Evolutionary conservation across 2,888 invertebrate genomes (phyloP).

Genomic region (Nephrotoma appendiculata): DNA sequence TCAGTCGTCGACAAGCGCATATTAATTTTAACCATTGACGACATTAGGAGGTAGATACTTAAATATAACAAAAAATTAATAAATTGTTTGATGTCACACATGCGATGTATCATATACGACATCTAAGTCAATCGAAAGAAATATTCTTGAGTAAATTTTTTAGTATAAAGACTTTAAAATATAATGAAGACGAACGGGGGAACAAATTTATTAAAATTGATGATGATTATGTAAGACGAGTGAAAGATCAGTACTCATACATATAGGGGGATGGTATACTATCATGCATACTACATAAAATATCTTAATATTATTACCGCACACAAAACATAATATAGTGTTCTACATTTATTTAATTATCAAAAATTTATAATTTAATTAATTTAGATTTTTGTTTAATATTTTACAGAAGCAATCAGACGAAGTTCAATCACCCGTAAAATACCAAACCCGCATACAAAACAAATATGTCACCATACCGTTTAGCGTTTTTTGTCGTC

Average conservation of each 20-base stretch:
- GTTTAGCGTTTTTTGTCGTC: conserved; percentile 2
- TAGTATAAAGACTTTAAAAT: not conserved
- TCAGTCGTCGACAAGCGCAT: not conserved
- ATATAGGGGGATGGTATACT: no score
- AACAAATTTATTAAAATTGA: not conserved
- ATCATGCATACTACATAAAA: not conserved
- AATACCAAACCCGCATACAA: not conserved
- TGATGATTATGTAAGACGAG: not conserved
- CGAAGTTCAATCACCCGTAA: not conserved
- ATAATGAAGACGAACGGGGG: not conserved
- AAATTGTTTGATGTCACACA: not conserved
- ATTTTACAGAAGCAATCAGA: not conserved
- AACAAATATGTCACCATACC: not conserved
- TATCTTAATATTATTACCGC: not conserved
- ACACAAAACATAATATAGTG: not conserved
- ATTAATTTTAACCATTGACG: not conserved
- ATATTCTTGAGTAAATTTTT: not conserved
- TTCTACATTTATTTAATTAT: not conserved
- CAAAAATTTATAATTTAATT: not conserved
- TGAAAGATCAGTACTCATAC: not conserved
- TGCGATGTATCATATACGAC: not conserved
- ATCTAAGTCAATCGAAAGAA: not conserved
- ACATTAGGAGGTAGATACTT: not conserved
- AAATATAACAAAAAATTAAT: not conserved
- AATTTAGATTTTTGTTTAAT: not conserved